These are phyloP conservation scores for Lerema accius DNA, from an alignment of 1,140 invertebrate genomes.

Conservation along the genomic window DNA sequence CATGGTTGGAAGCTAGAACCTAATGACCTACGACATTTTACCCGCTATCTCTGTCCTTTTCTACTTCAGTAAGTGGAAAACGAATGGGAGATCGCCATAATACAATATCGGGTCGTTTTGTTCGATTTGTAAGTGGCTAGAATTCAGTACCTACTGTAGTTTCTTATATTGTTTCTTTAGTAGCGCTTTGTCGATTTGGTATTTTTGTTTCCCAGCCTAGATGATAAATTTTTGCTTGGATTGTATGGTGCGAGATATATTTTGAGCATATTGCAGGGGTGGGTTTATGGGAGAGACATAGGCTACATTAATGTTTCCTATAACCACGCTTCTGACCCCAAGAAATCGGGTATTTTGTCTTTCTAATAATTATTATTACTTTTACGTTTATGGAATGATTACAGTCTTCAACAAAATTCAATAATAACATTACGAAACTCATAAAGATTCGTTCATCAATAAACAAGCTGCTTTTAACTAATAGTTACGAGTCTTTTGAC, in stretches of 20 bases:
- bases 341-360: too few species aligned
- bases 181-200: slow-evolving; percentile 47
- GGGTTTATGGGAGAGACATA: too few species aligned
- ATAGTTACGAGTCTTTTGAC: slow-evolving; percentile 63
- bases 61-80: slow-evolving; percentile 46
- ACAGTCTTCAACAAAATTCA: too few species aligned
- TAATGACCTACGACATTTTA: slow-evolving; percentile 81
- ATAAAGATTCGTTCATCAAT: slow-evolving; percentile 39
- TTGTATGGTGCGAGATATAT: slow-evolving; percentile 24
- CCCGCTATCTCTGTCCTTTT: slow-evolving; percentile 59
- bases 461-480: slow-evolving; percentile 50
- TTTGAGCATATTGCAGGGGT: too few species aligned
- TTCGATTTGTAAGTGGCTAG: slow-evolving; percentile 75
- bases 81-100: slow-evolving; percentile 62
- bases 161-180: slow-evolving; percentile 75
- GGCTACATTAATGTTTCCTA: too few species aligned
- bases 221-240: slow-evolving; percentile 49
- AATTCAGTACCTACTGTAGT: slow-evolving; percentile 63
- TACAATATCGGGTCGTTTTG: slow-evolving; percentile 77
- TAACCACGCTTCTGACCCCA: too few species aligned
- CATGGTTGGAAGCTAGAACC: slow-evolving; percentile 71
- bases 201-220: slow-evolving; percentile 39
- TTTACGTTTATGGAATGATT: too few species aligned
- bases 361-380: too few species aligned
- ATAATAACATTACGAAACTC: slow-evolving; percentile 18